These are phyloP conservation scores for Torymus auratus DNA, from an alignment of 2,888 invertebrate genomes.

Conservation along the genomic window DNA sequence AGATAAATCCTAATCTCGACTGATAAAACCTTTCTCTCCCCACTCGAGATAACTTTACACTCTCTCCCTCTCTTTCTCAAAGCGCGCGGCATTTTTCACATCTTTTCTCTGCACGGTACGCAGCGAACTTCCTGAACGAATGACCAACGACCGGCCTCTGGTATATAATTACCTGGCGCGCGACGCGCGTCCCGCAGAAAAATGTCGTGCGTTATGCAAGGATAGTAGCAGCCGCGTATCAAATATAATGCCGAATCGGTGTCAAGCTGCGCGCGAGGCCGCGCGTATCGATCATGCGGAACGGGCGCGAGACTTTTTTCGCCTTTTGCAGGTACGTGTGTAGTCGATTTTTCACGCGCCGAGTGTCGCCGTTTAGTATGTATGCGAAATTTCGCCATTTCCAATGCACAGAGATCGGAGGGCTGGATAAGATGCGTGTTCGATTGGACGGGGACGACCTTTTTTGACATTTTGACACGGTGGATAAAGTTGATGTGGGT, in stretches of 20 bases:
- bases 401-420: no score
- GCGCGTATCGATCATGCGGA: conserved; percentile 39
- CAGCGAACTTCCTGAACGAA: neutral
- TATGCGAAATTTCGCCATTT: no score
- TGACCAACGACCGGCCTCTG: neutral
- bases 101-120: neutral
- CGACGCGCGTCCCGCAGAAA: neutral
- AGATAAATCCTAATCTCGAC: neutral
- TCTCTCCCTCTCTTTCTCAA: no score
- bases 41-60: no score
- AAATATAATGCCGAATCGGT: conserved; percentile 41
- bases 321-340: neutral
- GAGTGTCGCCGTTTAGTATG: no score
- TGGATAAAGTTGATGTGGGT: no score
- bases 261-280: conserved; percentile 50
- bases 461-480: no score
- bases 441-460: no score
- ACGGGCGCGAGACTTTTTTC: conserved; percentile 21
- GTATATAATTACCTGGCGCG: neutral
- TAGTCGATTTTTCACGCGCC: no score
- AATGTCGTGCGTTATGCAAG: conserved; percentile 25
- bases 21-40: no score
- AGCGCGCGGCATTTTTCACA: no score
- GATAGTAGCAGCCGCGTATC: neutral
- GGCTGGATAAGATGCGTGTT: no score